phyloP scores from a whole-genome alignment of 2,888 invertebrate genomes.

The Parnassius apollo region DNA sequence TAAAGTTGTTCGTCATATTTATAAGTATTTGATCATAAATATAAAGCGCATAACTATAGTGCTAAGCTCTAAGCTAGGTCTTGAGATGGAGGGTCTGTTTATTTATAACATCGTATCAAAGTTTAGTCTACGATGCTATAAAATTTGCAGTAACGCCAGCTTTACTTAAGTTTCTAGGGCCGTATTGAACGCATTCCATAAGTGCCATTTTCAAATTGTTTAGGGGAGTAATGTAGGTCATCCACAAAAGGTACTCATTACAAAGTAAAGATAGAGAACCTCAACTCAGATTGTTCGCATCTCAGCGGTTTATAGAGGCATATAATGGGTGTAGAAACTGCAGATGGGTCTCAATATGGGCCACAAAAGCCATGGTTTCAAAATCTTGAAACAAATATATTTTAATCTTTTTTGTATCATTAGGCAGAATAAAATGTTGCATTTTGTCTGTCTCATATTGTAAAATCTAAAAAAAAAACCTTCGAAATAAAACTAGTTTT shows the following conservation, averaged over 20 bases:
- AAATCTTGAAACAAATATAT: no score
- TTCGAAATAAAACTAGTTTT: no score
- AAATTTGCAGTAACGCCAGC: constrained; percentile 50
- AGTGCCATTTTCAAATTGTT: constrained; percentile 19
- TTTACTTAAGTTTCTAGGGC: constrained; percentile 34
- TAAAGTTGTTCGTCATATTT: no score
- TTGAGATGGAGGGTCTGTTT: constrained; percentile 43
- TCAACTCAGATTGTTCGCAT: constrained; percentile 65
- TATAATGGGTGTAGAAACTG: constrained; percentile 64
- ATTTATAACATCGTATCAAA: constrained; percentile 66
- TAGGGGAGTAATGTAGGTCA: constrained; percentile 37
- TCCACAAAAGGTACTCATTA: constrained; percentile 47
- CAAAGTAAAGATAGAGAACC: constrained; percentile 44
- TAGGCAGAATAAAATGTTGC: no score
- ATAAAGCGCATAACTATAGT: neutral
- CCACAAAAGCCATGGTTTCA: constrained; percentile 28
- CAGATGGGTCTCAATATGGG: constrained; percentile 60
- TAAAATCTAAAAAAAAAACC: no score
- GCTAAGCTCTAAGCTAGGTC: neutral
- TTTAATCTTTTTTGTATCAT: no score
- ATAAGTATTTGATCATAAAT: no score
- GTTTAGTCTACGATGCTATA: constrained; percentile 58
- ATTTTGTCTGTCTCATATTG: no score
- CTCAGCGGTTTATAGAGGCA: constrained; percentile 67
- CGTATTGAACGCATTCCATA: constrained; percentile 12